Base-by-base conservation (phyloP, 2,888 invertebrate species). In the Spisula solida region DNA sequence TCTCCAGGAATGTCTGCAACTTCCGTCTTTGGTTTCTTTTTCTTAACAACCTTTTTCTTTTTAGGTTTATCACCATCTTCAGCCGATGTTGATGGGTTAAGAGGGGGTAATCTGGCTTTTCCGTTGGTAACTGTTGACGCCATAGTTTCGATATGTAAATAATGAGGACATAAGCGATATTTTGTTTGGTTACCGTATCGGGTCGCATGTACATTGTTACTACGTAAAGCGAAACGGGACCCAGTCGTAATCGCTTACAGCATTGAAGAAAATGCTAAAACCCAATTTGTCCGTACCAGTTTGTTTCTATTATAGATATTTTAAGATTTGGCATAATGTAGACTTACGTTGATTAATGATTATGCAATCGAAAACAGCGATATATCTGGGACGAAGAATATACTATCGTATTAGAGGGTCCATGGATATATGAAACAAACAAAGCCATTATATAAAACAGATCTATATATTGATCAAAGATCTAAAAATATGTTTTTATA, bases 41-140 rank as follows among this genome's bases (percentile, higher is more conserved):
- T 94, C 86, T 94, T 95, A 89, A 92, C 94, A 82, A 93, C 94
- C 47, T 92, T 92, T 41, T 93, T 93, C 79, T 92, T 93, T 41
- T 92, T 93, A 20, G 90, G 91, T 81, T 92, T 90, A 48, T 78
- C 90, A 41, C 88, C 92, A 10, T 85, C 89, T 29, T 81, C 85
- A 60, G 88, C 78, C 0, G 85, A 84, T 20, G 84, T 34, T 70
- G 91, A 88, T 12, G 92, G 66, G 14, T 92, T 86, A 82, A 94
- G 85, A 34, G 95, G 95, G n/a, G 94, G 94, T 10, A 94, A 89
- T 92, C 93, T 90, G 51, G 87, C 81, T 89, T 92, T 93, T 82
- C 92, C 86, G 34, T 82, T 89, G 41, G 85, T 88, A 41, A 80
- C 75, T 88, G 88, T 88, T 86, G 91, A 85, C 82, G 93, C 92